Conservation (phyloP, 2,113 vertebrate genomes). For the Mormyrus iriodes region DNA sequence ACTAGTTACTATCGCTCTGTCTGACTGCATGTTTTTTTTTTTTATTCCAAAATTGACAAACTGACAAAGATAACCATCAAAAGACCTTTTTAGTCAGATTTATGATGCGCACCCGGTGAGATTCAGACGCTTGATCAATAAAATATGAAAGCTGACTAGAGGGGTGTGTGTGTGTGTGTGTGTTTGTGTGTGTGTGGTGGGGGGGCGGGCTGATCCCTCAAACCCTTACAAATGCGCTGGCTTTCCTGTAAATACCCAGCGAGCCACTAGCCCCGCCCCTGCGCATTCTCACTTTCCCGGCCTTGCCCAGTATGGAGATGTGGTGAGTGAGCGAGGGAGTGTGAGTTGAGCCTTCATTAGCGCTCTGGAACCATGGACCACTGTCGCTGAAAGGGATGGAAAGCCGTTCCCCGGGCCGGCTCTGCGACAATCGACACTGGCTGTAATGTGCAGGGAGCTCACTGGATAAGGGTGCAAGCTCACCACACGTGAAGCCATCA, state of each 20-base stretch:
- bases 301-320: neutral
- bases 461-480: neutral
- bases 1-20: neutral
- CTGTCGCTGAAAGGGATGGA: neutral
- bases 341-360: neutral
- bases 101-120: neutral
- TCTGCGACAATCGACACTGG: too few species aligned
- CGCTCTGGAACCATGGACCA: neutral
- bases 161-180: neutral
- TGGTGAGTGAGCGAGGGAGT: neutral
- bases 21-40: neutral
- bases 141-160: neutral
- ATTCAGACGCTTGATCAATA: neutral
- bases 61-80: neutral
- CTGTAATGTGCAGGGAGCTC: too few species aligned
- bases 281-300: neutral
- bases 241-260: neutral
- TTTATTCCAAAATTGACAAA: neutral
- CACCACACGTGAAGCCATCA: too few species aligned
- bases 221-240: neutral
- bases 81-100: constrained; percentile 1
- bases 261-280: neutral
- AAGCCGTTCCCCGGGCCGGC: neutral
- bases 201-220: neutral
- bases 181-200: too few species aligned